A percentile compares a stretch with the other conserved stretches of the same genome.
phyloP scores from a whole-genome alignment of 2,113 vertebrate species.

The Collichthys lucidus region DNA sequence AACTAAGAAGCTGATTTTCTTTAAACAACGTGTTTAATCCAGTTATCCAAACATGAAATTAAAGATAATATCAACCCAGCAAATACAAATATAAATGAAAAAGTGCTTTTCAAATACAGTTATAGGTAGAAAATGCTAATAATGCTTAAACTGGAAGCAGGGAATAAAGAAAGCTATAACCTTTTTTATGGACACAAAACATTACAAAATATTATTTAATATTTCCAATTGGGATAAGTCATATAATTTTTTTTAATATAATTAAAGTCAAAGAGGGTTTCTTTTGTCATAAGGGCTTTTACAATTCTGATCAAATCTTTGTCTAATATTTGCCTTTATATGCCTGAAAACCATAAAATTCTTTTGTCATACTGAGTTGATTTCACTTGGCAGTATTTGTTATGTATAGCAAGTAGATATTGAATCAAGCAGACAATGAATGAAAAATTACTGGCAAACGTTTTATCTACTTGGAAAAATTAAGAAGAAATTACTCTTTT shows the following conservation, averaged over 20 bases:
- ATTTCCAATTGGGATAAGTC: neutral
- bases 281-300: neutral
- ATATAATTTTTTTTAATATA: neutral
- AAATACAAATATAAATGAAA: neutral
- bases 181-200: no score
- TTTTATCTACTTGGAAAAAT: neutral
- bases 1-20: neutral
- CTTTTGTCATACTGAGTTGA: neutral
- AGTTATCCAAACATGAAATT: neutral
- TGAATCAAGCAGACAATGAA: neutral
- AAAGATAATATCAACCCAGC: neutral
- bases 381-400: neutral
- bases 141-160: neutral
- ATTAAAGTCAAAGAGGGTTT: neutral
- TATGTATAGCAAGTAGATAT: neutral
- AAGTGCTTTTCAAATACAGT: neutral
- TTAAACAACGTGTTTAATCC: neutral
- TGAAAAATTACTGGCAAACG: neutral
- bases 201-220: neutral
- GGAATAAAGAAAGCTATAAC: neutral
- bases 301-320: neutral
- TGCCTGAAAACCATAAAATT: neutral
- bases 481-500: neutral
- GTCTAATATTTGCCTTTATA: neutral
- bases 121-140: neutral